phyloP scores from a whole-genome alignment of 2,888 invertebrate species.

The Papilio elwesi region DNA sequence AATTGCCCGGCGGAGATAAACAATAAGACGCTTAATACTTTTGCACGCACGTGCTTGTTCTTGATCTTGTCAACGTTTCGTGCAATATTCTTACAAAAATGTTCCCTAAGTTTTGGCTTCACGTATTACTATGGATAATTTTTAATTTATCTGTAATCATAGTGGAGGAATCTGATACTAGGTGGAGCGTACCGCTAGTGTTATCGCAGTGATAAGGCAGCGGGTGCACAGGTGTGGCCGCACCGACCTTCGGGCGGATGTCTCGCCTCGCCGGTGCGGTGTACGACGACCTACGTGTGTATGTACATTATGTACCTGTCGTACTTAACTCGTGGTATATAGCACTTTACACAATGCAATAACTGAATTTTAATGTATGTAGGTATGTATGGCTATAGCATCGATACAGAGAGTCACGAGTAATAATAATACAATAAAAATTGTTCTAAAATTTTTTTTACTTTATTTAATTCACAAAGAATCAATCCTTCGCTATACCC shows the following conservation, averaged over 20 bases:
- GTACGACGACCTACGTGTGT: background rate
- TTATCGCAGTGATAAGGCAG: conserved; percentile 51
- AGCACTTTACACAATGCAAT: too few relatives aligned
- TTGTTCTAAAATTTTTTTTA: too few relatives aligned
- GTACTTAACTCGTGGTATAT: conserved; percentile 12
- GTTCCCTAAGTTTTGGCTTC: too few relatives aligned
- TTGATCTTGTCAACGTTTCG: background rate
- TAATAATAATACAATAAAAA: too few relatives aligned
- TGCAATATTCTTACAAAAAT: too few relatives aligned
- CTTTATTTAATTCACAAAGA: too few relatives aligned
- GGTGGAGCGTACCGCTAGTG: conserved; percentile 39
- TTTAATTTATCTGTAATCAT: background rate
- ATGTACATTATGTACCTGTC: conserved; percentile 10
- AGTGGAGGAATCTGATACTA: conserved; percentile 40
- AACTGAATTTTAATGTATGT: too few relatives aligned
- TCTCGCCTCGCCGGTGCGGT: conserved; percentile 25
- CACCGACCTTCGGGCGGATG: conserved; percentile 44
- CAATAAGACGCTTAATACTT: background rate
- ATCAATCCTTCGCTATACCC: too few relatives aligned
- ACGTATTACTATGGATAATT: background rate
- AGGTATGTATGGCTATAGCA: too few relatives aligned
- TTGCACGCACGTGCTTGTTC: background rate
- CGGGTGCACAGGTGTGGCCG: conserved; percentile 56
- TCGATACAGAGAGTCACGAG: too few relatives aligned
- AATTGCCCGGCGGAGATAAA: background rate